Percentiles rank a stretch among this genome's conserved stretches.
These are phyloP conservation scores for Tachycineta bicolor DNA, from an alignment of 2,113 vertebrate species.

Conservation along the genomic window DNA sequence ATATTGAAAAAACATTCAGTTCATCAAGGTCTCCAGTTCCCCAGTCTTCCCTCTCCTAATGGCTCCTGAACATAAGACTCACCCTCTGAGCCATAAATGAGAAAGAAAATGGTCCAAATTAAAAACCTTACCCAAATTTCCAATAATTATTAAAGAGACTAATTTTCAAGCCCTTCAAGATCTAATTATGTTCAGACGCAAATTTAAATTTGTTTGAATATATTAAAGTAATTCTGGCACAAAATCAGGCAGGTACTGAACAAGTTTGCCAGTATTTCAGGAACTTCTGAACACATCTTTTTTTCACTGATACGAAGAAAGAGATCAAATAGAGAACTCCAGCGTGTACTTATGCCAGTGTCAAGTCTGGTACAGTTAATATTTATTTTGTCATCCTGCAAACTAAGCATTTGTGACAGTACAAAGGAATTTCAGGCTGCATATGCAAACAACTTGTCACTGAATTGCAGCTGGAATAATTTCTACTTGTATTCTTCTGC, in stretches of 20 bases:
- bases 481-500: background rate
- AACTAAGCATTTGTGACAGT: slow-evolving; percentile 13
- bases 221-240: background rate
- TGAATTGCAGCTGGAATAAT: background rate
- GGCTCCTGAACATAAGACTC: background rate
- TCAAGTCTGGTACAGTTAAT: background rate
- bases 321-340: background rate
- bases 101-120: background rate
- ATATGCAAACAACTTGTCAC: background rate
- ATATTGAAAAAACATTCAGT: background rate
- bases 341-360: background rate
- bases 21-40: background rate
- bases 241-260: background rate
- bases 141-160: background rate
- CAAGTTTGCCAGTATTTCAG: background rate
- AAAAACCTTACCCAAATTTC: background rate
- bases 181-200: background rate
- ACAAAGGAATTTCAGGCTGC: background rate
- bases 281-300: background rate
- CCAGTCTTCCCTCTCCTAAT: background rate
- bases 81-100: background rate
- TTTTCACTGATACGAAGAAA: background rate
- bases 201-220: background rate
- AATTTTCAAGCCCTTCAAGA: background rate
- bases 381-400: background rate